Conservation (phyloP, 2,888 invertebrate genomes). For the Steinernema hermaphroditum region DNA sequence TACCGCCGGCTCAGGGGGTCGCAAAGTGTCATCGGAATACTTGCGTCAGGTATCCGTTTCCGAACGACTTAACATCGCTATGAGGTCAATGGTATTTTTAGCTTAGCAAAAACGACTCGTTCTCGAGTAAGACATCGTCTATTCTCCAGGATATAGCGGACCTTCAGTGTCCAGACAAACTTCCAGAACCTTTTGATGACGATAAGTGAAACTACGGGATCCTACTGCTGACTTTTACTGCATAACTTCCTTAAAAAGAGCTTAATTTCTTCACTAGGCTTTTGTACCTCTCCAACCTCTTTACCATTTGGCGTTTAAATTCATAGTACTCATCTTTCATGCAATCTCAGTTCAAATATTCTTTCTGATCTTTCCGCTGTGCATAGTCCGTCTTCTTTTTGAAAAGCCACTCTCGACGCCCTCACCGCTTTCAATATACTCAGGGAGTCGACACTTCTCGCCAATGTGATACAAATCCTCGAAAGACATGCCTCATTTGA, state of each 20-base stretch:
- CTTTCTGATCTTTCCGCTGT: not conserved
- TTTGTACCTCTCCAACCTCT: not conserved
- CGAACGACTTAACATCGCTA: no score
- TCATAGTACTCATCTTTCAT: not conserved
- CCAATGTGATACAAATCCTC: not conserved
- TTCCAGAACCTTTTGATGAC: constrained; percentile 5
- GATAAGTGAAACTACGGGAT: constrained; percentile 16
- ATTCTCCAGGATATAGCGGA: constrained; percentile 1
- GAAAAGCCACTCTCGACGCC: not conserved
- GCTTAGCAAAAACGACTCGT: constrained; percentile 17
- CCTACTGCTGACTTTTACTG: constrained; percentile 13
- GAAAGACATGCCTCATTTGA: not conserved
- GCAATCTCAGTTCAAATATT: not conserved
- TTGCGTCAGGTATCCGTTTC: constrained; percentile 2
- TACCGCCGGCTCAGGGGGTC: not conserved
- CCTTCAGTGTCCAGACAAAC: not conserved
- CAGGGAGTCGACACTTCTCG: not conserved
- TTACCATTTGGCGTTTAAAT: not conserved
- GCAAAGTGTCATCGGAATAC: constrained; percentile 2
- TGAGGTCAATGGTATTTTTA: not conserved
- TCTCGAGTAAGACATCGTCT: not conserved
- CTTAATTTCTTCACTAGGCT: not conserved
- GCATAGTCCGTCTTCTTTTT: no score
- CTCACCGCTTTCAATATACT: not conserved
- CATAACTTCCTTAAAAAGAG: constrained; percentile 4